Base-by-base conservation (phyloP, 2,888 invertebrate genomes). In the Apodemia hepburni region DNA sequence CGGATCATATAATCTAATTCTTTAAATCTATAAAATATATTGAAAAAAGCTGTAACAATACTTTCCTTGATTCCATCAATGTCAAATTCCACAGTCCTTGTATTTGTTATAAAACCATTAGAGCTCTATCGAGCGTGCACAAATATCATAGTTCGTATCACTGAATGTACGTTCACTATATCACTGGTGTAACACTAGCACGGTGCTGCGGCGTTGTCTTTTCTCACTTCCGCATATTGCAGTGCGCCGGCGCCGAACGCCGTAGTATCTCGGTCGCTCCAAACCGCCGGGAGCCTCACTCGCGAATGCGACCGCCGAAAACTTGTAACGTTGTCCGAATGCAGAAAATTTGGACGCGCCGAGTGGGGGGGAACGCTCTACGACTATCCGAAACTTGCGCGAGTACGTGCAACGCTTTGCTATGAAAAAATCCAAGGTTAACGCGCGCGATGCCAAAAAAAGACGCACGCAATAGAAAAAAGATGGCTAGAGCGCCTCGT, bases 371-470 rank as follows among this genome's bases (percentile, higher is more conserved):
- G 90, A 87, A 84, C 87, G 88, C 82, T 87, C 90, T 89, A 85
- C 83, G 89, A 82, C 89, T 89, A 88, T 85, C 83, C 88, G 83
- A 88, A 87, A 84, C 85, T 85, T 85, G 87, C 77, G 87, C 85
- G 87, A 75, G 86, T 89, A 90, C 90, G 88, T 90, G 90, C 91
- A 86, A 77, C 87, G 88, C 87, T 87, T 85, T 82, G 85, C 86
- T 88, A 87, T 88, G 88, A 90, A 90, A 86, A 91, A 90, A 85
- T 84, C 85, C 91, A 91, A 91, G 91, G 90, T 89, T 89, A 90
- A 84, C 85, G 82, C 87, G 87, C 88, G 89, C 80, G 27, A 22
- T 89, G 90, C 90, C 91, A 88, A 91, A 91, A 91, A 90, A 91
- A 91, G 91, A 90, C 90, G 86, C 87, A 87, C 87, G 85, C 90